Conservation (phyloP, 2,797 vertebrate species). For the Taenioides sp. region DNA sequence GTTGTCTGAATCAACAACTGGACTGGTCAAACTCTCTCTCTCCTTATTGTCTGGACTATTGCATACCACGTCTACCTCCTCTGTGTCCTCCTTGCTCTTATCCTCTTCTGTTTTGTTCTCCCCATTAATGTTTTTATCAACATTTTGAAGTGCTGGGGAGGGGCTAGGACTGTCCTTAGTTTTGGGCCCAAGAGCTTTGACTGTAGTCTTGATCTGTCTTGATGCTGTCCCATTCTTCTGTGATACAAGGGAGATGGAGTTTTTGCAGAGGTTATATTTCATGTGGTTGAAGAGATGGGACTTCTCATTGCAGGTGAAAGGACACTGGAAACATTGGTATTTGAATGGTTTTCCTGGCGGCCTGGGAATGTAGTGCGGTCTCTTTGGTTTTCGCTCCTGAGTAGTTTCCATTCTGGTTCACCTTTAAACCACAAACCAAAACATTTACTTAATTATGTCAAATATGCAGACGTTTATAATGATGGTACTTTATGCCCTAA, state of each 20-base stretch:
- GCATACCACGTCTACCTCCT: conserved; percentile 68
- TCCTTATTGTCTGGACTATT: conserved; percentile 52
- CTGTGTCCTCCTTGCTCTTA: conserved; percentile 65
- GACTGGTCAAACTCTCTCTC: conserved; percentile 34
- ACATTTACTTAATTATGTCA: background rate
- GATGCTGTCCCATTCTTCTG: conserved; percentile 83
- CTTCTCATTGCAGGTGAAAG: conserved; percentile 98
- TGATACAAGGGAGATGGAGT: conserved; percentile 92
- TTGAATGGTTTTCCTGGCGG: conserved; percentile 97
- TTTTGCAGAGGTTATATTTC: conserved; percentile 98
- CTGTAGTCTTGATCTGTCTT: conserved; percentile 77
- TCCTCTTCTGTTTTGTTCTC: conserved; percentile 41
- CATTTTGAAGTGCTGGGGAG: conserved; percentile 52
- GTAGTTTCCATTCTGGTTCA: conserved; percentile 80
- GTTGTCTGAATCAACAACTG: conserved; percentile 50
- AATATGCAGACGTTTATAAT: conserved; percentile 10
- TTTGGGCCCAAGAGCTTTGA: conserved; percentile 60
- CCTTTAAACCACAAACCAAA: conserved; percentile 25
- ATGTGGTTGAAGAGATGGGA: conserved; percentile 99
- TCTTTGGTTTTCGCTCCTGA: conserved; percentile 94
- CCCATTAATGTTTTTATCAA: conserved; percentile 23
- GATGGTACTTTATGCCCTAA: background rate
- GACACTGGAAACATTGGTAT: conserved; percentile 99
- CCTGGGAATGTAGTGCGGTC: conserved; percentile 96
- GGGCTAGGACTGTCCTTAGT: conserved; percentile 48